A percentile compares a stretch with the other conserved stretches of the same genome.
phyloP scores from a whole-genome alignment of 2,113 vertebrate species.

The Dendrocopos noguchii region DNA sequence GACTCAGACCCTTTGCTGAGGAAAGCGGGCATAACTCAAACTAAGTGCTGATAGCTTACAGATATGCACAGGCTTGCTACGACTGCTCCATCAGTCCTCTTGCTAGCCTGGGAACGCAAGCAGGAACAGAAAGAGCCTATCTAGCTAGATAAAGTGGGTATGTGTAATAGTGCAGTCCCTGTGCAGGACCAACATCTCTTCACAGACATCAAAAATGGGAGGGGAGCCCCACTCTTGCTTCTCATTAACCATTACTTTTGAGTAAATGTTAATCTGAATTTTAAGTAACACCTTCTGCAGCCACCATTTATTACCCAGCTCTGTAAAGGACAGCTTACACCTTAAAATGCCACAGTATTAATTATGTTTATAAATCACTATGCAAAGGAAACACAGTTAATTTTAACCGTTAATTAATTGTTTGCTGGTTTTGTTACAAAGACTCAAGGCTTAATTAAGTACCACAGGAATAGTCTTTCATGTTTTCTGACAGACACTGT shows the following conservation, averaged over 20 bases:
- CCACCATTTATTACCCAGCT: neutral
- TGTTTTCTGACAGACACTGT: slow-evolving; percentile 53
- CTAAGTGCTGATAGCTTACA: neutral
- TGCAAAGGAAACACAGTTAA: slow-evolving; percentile 27
- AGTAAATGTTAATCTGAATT: slow-evolving; percentile 8
- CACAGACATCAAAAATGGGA: neutral
- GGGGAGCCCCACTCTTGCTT: neutral
- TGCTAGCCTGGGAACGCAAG: neutral
- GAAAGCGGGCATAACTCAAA: neutral
- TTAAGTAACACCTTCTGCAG: slow-evolving; percentile 11
- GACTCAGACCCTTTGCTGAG: neutral
- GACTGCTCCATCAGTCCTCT: neutral
- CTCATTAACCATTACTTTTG: neutral
- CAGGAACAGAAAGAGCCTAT: neutral
- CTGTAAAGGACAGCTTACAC: slow-evolving; percentile 17
- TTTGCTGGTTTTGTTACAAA: slow-evolving; percentile 47
- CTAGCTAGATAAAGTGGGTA: neutral
- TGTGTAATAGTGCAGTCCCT: neutral
- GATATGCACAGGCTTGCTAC: neutral
- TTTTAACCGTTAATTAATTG: slow-evolving; percentile 69
- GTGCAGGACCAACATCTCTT: neutral
- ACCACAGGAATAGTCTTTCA: slow-evolving; percentile 59
- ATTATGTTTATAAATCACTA: slow-evolving; percentile 65
- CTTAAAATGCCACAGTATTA: slow-evolving; percentile 46
- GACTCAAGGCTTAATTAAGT: slow-evolving; percentile 60